Base-by-base conservation (phyloP, 2,797 vertebrate species). In the Gymnoscopelus microlampas region DNA sequence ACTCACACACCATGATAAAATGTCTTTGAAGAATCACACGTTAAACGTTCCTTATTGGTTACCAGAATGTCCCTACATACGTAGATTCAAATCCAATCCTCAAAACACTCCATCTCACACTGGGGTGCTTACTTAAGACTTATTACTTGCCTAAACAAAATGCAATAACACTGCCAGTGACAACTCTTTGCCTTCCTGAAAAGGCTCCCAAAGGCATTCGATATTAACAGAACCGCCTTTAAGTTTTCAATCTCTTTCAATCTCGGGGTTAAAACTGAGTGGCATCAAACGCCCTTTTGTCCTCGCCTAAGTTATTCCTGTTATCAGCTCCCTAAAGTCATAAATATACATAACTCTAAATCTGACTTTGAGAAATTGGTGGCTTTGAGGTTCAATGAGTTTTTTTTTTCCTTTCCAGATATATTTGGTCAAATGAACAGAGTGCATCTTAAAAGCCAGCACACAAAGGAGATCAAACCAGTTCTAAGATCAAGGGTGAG, bases 391-490 rank as follows among this genome's bases (percentile, higher is more conserved):
- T 50, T 60, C 3, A 1, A 29, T 8, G 44, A 53, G 51, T 49
- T 23, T 5, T 59, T 14, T 6, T 29, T 15, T 44, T 70, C 47
- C 63, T 68, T 60, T 66, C 75, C 66, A 69, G 60, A 56, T 32
- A 47, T 73, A 70, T 55, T 74, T 39, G 54, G 62, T 53, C 11
- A 78, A 83, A 81, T 53, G 74, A 71, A n/a, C 56, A 32, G 56
- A 58, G 14, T 13, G n/a, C 3, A 51, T 9, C 39, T 51, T 15
- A 57, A 14, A 11, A 74, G 77, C 67, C 3, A 44, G 60, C 29
- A 67, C 68, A 82, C 55, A 63, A 26, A 3, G 8, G 39, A 75
- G 72, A 86, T 87, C 74, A 85, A 85, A 76, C 77, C 6, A 47
- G 64, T 1, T 55, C 71, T 63, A 49, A 75, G 66, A 86, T 83